phyloP scores from a whole-genome alignment of 2,888 invertebrate species.

The Salticus scenicus region DNA sequence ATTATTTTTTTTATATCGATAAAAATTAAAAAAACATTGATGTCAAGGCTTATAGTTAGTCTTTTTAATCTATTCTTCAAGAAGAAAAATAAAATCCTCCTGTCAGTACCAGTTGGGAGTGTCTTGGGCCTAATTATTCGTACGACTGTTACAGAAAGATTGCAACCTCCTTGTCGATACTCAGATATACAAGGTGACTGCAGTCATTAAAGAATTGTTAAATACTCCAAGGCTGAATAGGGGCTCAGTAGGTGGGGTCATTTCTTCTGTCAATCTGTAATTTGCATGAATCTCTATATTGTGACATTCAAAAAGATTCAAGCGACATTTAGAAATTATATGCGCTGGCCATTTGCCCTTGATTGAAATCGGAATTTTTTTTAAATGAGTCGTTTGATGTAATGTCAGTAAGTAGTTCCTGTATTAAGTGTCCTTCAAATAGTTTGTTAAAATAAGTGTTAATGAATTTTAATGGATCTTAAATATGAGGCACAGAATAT shows the following conservation, averaged over 20 bases:
- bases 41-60: constrained; percentile 41
- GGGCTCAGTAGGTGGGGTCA: neutral
- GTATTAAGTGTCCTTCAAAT: neutral
- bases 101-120: constrained; percentile 50
- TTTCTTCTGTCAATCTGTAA: neutral
- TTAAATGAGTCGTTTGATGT: neutral
- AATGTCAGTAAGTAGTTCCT: neutral
- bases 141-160: constrained; percentile 49
- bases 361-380: neutral
- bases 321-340: neutral
- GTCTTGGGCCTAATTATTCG: constrained; percentile 42
- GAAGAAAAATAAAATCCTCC: constrained; percentile 32
- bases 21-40: constrained; percentile 35
- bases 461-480: neutral
- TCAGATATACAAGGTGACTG: constrained; percentile 54
- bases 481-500: no score
- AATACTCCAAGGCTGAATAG: neutral
- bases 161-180: constrained; percentile 39
- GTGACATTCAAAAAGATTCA: neutral
- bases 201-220: constrained; percentile 55
- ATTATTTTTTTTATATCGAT: no score
- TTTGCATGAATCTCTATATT: neutral
- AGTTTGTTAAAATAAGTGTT: neutral
- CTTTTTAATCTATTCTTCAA: neutral
- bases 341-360: neutral